Evolutionary conservation across 1,140 invertebrate genomes (phyloP).

Genomic region (Drosophila prosaltans): DNA sequence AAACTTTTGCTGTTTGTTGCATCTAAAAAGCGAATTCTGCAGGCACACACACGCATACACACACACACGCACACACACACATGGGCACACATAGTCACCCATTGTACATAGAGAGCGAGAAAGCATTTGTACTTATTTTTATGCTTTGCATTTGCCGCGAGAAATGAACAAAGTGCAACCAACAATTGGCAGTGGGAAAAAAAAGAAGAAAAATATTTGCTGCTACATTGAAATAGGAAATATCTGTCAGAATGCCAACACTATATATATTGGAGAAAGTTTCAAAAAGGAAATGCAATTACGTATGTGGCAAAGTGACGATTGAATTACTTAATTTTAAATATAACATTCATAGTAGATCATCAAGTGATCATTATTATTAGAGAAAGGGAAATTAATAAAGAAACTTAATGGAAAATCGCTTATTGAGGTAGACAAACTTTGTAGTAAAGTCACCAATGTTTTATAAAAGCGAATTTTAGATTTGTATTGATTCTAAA

Average conservation of each 20-base stretch:
- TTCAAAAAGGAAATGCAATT: background rate
- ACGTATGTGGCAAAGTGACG: too few relatives aligned
- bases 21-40: slow-evolving; percentile 49
- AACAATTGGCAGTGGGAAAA: slow-evolving; percentile 44
- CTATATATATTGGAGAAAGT: background rate
- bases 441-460: too few relatives aligned
- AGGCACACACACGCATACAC: slow-evolving; percentile 20
- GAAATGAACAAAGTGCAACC: slow-evolving; percentile 47
- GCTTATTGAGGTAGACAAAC: too few relatives aligned
- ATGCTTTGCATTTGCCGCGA: slow-evolving; percentile 46
- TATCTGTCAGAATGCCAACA: background rate
- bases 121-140: slow-evolving; percentile 47
- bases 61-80: background rate
- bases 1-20: slow-evolving; percentile 47
- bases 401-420: too few relatives aligned
- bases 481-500: too few relatives aligned
- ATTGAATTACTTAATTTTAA: too few relatives aligned
- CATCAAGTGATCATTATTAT: too few relatives aligned
- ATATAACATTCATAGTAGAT: too few relatives aligned
- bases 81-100: background rate
- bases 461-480: too few relatives aligned
- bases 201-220: slow-evolving; percentile 8
- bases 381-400: too few relatives aligned
- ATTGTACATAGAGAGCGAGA: slow-evolving; percentile 5
- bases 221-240: slow-evolving; percentile 15